Base-by-base conservation (phyloP, 2,888 invertebrate genomes). In the Scaptomyza flava region DNA sequence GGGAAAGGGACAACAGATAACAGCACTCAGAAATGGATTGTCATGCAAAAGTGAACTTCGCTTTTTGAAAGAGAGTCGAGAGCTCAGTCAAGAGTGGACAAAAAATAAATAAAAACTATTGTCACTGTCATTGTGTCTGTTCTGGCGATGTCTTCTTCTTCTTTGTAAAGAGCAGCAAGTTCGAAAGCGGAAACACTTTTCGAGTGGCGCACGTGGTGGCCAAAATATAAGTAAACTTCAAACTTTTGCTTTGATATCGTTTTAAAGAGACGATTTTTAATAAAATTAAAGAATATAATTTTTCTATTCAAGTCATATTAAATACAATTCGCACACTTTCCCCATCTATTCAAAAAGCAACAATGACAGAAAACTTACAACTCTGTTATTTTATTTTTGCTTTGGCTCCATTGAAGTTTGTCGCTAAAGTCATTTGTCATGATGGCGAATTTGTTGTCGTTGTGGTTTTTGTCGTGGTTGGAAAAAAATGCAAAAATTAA, bases 41-140 rank as follows among this genome's bases (percentile, higher is more conserved):
- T 84, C 84, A 84, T 86, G 87, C 84, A 81, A 86, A 84, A 81
- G 75, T 79, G 79, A 83, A 77, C 81, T 81, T 81, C 68, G 79
- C 68, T 69, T 77, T 78, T 62, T 38, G 14, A 38, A 23, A 64
- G 68, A 69, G 59, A 50, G 61, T 68, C 56, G 59, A 76, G 72
- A 79, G 72, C 64, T 58, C 72, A 82, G 80, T 82, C 70, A 80
- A 76, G 85, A 85, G 85, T 82, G 66, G 58, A 76, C 6, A 63
- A 75, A 65, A 75, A 59, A 74, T 60, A 72, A 72, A 56, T 63
- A 75, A 67, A 75, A 59, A 58, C 68, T 75, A 75, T 75, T 84
- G 79, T 79, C 81, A 74, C 77, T 79, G 63, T 73, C 41, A 42
- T 48, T 48, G 64, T 52, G 47, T 52, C 45, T 62, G 27, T 68